Conservation (phyloP, 2,113 vertebrate genomes). For the Gymnorhina tibicen region DNA sequence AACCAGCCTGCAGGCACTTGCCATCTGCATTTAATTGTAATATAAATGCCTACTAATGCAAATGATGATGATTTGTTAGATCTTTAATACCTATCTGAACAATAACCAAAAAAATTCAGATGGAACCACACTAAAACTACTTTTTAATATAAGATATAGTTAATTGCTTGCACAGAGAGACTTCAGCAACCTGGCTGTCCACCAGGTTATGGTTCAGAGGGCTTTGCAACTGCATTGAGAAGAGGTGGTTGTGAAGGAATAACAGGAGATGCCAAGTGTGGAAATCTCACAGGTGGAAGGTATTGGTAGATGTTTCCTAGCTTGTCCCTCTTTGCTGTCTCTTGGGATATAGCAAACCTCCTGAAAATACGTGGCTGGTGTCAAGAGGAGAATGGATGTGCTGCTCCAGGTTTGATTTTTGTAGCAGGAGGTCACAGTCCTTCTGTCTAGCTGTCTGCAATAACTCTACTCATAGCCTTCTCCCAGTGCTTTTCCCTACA, state of each 20-base stretch:
- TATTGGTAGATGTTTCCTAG: background rate
- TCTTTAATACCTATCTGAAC: slow-evolving; percentile 21
- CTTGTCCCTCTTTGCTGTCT: background rate
- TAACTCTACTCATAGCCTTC: background rate
- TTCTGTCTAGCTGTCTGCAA: background rate
- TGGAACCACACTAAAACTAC: background rate
- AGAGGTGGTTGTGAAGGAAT: background rate
- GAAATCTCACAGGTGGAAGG: slow-evolving; percentile 19
- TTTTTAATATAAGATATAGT: background rate
- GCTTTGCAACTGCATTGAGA: slow-evolving; percentile 37
- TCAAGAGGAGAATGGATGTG: background rate
- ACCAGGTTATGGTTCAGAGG: slow-evolving; percentile 9
- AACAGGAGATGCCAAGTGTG: background rate
- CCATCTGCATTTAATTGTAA: background rate
- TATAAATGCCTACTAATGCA: slow-evolving; percentile 35
- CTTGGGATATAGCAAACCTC: background rate
- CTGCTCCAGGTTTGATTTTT: background rate
- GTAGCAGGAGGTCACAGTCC: background rate
- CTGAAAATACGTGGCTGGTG: background rate
- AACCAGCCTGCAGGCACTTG: background rate
- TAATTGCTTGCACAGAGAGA: background rate
- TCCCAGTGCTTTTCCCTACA: background rate
- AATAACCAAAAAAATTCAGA: slow-evolving; percentile 1
- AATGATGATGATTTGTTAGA: slow-evolving; percentile 1
- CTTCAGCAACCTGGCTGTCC: slow-evolving; percentile 18